These are phyloP conservation scores for Ephestia elutella DNA, from an alignment of 1,140 invertebrate genomes.

Conservation along the genomic window DNA sequence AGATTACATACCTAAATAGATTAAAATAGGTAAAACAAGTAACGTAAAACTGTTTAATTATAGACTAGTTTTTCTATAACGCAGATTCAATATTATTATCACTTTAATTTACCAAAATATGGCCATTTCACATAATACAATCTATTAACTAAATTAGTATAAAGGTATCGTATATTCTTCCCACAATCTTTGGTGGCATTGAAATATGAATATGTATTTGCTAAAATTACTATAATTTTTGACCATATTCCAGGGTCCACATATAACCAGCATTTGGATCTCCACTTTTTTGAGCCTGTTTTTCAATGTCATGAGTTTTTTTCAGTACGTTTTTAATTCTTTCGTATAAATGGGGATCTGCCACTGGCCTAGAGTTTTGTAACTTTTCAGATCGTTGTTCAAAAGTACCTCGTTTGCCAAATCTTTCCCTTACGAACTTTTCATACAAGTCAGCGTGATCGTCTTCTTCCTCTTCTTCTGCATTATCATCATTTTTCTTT, in stretches of 20 bases:
- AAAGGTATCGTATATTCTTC: too few relatives aligned
- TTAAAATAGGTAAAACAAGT: too few relatives aligned
- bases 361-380: constrained; percentile 21
- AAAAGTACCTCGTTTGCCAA: constrained; percentile 50
- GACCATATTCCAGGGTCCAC: constrained; percentile 73
- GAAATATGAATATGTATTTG: too few relatives aligned
- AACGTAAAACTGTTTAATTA: too few relatives aligned
- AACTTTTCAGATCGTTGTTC: constrained; percentile 47
- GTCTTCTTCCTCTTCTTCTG: constrained; percentile 27
- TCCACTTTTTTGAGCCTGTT: constrained; percentile 52
- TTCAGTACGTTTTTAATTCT: constrained; percentile 54
- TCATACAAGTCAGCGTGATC: constrained; percentile 59
- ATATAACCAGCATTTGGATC: constrained; percentile 67
- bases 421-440: constrained; percentile 62
- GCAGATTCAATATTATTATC: too few relatives aligned
- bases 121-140: too few relatives aligned
- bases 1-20: too few relatives aligned
- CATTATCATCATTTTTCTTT: constrained; percentile 17
- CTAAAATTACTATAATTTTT: constrained; percentile 29
- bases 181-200: too few relatives aligned
- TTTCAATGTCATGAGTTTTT: constrained; percentile 54
- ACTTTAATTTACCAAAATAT: too few relatives aligned
- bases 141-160: too few relatives aligned
- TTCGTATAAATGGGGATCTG: constrained; percentile 43
- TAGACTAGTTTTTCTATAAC: too few relatives aligned